Percentiles rank a stretch among this genome's conserved stretches.
Conservation (phyloP, 2,888 invertebrate genomes). For the Pseudanteris insignis region DNA sequence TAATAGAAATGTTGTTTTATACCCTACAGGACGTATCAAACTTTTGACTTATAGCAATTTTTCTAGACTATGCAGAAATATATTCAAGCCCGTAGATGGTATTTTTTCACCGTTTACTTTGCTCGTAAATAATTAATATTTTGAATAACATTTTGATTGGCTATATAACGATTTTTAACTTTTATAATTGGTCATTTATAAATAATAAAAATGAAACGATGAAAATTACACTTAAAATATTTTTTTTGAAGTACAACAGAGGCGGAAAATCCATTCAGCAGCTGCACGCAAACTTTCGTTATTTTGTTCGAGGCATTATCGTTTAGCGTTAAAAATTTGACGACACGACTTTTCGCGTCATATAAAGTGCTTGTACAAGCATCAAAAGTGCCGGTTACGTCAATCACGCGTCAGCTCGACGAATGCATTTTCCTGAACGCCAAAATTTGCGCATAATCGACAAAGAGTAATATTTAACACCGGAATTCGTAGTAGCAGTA, state of each 20-base stretch:
- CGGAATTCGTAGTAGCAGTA: constrained; percentile 13
- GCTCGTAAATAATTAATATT: neutral
- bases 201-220: neutral
- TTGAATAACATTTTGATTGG: too few species aligned
- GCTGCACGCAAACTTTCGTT: constrained; percentile 23
- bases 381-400: constrained; percentile 37
- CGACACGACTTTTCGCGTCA: constrained; percentile 37
- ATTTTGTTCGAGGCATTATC: constrained; percentile 31
- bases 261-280: constrained; percentile 9
- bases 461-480: constrained; percentile 43
- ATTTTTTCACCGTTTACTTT: too few species aligned
- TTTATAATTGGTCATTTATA: neutral
- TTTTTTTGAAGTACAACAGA: too few species aligned
- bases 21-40: too few species aligned
- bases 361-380: constrained; percentile 38
- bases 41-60: too few species aligned
- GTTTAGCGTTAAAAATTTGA: constrained; percentile 24
- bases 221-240: too few species aligned
- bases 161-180: too few species aligned
- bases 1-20: too few species aligned
- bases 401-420: constrained; percentile 41
- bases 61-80: too few species aligned
- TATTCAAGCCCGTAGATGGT: too few species aligned
- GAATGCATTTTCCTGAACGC: constrained; percentile 38
- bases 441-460: constrained; percentile 40